A percentile compares a stretch with the other conserved stretches of the same genome.
These are phyloP conservation scores for Semotilus atromaculatus DNA, from an alignment of 2,797 vertebrate species.

Conservation along the genomic window DNA sequence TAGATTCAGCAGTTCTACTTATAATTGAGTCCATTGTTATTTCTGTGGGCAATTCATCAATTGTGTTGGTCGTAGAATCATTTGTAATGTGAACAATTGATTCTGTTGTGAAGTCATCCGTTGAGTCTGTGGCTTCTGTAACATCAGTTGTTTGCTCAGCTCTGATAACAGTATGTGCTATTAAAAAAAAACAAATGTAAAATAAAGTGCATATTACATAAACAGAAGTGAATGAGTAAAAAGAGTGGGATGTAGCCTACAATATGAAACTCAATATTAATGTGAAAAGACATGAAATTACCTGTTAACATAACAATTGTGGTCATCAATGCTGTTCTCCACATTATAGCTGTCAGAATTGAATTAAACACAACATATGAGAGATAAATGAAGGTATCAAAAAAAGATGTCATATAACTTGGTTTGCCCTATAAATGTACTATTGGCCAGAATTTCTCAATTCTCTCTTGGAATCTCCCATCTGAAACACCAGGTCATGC, in stretches of 20 bases:
- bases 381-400: not conserved
- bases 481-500: not conserved
- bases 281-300: not conserved
- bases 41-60: not conserved
- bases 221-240: not conserved
- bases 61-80: not conserved
- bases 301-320: not conserved
- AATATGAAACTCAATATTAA: not conserved
- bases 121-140: not conserved
- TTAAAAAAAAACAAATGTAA: not conserved
- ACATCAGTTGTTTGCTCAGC: not conserved
- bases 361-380: not conserved
- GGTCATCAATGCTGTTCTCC: not conserved
- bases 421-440: not conserved
- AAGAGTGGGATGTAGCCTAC: not conserved
- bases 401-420: not conserved
- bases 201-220: not conserved
- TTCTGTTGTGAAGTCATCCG: not conserved
- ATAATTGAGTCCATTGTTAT: not conserved
- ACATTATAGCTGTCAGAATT: not conserved
- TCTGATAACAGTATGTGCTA: not conserved
- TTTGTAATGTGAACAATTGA: not conserved
- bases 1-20: not conserved
- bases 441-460: not conserved
- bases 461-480: not conserved